A percentile compares a stretch with the other conserved stretches of the same genome.
phyloP scores from a whole-genome alignment of 2,113 vertebrate genomes.

The Mus spicilegus region DNA sequence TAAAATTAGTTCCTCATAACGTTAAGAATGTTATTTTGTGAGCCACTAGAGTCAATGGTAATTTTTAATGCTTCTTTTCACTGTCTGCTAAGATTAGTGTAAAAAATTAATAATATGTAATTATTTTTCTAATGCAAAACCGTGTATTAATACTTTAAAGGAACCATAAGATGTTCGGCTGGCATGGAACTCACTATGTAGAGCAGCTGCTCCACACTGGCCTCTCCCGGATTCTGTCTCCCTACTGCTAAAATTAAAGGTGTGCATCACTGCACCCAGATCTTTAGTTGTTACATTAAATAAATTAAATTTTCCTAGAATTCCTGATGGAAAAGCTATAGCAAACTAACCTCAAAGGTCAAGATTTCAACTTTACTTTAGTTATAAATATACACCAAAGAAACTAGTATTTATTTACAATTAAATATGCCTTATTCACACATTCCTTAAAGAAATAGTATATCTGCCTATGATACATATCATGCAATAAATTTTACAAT shows the following conservation, averaged over 20 bases:
- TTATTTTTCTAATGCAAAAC: constrained; percentile 19
- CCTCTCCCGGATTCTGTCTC: not conserved
- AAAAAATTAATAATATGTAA: not conserved
- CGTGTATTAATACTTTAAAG: not conserved
- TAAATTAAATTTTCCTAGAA: not conserved
- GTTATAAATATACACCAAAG: constrained; percentile 73
- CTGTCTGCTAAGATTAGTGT: not conserved
- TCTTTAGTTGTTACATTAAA: not conserved
- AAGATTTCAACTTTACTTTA: constrained; percentile 65
- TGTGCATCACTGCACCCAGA: not conserved
- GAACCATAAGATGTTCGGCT: not conserved
- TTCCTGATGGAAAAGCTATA: constrained; percentile 1
- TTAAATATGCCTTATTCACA: constrained; percentile 72
- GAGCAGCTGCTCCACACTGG: not conserved
- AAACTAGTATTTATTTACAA: constrained; percentile 78
- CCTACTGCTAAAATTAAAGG: not conserved
- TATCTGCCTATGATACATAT: constrained; percentile 83
- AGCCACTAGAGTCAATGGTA: not conserved
- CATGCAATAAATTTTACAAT: constrained; percentile 19
- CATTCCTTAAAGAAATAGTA: constrained; percentile 84
- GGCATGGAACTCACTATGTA: not conserved
- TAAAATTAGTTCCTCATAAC: not conserved
- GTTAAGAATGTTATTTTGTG: constrained; percentile 43
- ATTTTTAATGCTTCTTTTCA: not conserved
- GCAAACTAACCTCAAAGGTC: constrained; percentile 9